Evolutionary conservation across 2,888 invertebrate species (phyloP).

Genomic region (Drosophila robusta): DNA sequence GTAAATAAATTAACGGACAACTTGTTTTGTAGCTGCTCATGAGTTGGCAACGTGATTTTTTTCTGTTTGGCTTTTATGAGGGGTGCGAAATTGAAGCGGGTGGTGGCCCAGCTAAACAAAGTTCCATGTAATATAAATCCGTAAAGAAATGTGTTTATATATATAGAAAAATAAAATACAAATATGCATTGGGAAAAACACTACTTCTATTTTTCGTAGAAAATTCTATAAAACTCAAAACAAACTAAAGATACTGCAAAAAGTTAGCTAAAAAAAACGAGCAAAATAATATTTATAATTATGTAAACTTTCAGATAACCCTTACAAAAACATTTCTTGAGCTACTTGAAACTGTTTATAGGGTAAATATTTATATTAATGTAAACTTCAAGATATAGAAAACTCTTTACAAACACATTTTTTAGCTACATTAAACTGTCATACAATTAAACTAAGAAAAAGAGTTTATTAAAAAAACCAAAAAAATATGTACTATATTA

Average conservation of each 20-base stretch:
- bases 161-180: neutral
- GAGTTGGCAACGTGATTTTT: constrained; percentile 66
- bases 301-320: no score
- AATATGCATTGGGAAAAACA: neutral
- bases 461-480: neutral
- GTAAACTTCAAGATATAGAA: no score
- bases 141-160: neutral
- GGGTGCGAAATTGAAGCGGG: constrained; percentile 11
- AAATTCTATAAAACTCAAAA: no score
- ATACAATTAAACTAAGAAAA: neutral
- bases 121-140: constrained; percentile 3
- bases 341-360: no score
- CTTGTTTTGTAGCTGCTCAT: constrained; percentile 36
- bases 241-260: no score
- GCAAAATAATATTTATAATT: no score
- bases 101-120: constrained; percentile 4
- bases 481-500: neutral
- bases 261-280: no score
- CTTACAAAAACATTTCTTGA: no score
- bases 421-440: neutral
- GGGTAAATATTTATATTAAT: neutral
- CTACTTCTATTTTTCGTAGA: no score
- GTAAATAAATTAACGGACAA: constrained; percentile 32
- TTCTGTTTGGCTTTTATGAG: neutral
- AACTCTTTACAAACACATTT: neutral